Conservation (phyloP, 2,113 vertebrate genomes). For the Dipodomys merriami region DNA sequence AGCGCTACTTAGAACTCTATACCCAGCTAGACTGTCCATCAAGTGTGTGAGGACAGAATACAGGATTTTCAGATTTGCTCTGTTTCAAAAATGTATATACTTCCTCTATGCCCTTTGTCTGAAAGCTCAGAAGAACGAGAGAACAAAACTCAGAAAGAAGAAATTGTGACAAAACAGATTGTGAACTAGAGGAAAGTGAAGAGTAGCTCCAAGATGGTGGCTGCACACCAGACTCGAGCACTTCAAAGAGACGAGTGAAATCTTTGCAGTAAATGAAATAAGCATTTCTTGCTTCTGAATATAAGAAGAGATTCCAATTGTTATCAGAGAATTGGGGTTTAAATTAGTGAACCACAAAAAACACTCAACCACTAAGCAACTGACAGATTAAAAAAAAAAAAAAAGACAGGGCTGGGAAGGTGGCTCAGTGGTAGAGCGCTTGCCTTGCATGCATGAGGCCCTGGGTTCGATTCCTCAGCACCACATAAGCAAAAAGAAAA, state of each 20-base stretch:
- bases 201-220: neutral
- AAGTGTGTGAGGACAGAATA: neutral
- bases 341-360: slow-evolving; percentile 42
- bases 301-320: neutral
- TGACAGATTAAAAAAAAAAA: neutral
- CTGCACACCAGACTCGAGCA: rapidly evolving
- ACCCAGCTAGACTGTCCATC: neutral
- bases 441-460: too few relatives aligned
- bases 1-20: neutral
- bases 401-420: too few relatives aligned
- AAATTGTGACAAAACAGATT: neutral
- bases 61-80: neutral
- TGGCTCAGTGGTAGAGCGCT: too few relatives aligned
- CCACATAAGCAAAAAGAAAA: too few relatives aligned
- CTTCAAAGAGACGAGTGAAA: neutral
- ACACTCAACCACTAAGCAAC: neutral
- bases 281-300: neutral
- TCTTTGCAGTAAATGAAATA: neutral
- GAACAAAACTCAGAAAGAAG: neutral
- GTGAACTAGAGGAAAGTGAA: neutral
- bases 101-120: neutral
- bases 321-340: slow-evolving; percentile 29
- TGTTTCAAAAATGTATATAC: too few relatives aligned
- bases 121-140: neutral
- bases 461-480: too few relatives aligned